Evolutionary conservation across 2,113 vertebrate genomes (phyloP), one percentile per base, ranked within the genome.

Genomic region (Labrus mixtus): DNA sequence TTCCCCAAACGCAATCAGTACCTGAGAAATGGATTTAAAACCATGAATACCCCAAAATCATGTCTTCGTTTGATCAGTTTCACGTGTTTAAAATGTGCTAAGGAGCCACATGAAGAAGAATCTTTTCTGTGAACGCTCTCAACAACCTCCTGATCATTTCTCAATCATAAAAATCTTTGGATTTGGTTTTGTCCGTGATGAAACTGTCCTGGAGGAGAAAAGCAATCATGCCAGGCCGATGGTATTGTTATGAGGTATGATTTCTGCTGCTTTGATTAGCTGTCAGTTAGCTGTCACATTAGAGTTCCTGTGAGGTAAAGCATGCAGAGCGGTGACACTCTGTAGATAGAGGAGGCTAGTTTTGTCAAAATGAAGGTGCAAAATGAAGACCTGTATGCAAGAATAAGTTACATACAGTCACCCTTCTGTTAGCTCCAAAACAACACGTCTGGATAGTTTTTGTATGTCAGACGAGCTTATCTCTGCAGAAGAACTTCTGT

Each of bases 281-380:
- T 86, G 83, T 78, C 85, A 80, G 55, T 69, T 29, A 2, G 17
- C 69, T 79, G 84, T 80, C 69, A 80, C 63, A 46, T 83, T 16
- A 73, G 25, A 59, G 71, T 73, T 76, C n/a, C 16, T 66, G 54
- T 43, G 63, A 82, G 75, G 80, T 84, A 78, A 80, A 62, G 17
- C 56, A 50, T 69, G 78, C 48, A 33, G 59, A 8, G 45, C n/a
- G 73, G 57, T 56, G 68, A 67, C 57, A 53, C 33, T 15, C 37
- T 66, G 56, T 11, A 48, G 22, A 57, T 9, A 60, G 25, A 36
- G 59, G 64, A 5, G 20, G 55, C 10, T 15, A 37, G 15, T 22
- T 25, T 16, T 48, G 43, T 55, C 53, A 25, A 25, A 33, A 72
- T 51, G 59, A 68, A 80, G 39, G 7, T 58, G 33, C n/a, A 23